Evolutionary conservation across 1,140 invertebrate genomes (phyloP).

Genomic region (Heliothis virescens): DNA sequence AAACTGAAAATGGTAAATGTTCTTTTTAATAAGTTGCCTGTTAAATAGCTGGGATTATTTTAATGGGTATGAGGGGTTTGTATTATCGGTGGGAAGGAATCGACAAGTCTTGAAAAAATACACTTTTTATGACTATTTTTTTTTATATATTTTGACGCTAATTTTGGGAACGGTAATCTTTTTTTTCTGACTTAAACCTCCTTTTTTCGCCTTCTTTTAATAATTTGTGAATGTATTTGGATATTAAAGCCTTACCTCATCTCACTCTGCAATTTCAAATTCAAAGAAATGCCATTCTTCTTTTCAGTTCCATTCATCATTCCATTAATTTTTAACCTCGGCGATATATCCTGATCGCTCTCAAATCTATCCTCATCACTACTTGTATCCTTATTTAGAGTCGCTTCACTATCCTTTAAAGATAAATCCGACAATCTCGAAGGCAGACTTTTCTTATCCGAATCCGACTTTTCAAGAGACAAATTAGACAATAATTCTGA

Average conservation of each 20-base stretch:
- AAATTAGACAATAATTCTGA: slow-evolving; percentile 33
- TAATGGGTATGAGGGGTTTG: no score
- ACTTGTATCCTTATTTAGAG: slow-evolving; percentile 64
- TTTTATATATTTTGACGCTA: not conserved
- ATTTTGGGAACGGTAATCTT: not conserved
- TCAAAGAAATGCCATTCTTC: slow-evolving; percentile 77
- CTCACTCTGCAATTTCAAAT: slow-evolving; percentile 80
- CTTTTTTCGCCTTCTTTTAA: no score
- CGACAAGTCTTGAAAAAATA: not conserved
- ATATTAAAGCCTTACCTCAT: slow-evolving; percentile 69
- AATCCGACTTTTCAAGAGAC: slow-evolving; percentile 48
- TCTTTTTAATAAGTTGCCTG: not conserved
- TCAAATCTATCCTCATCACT: slow-evolving; percentile 79
- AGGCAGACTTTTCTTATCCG: slow-evolving; percentile 62
- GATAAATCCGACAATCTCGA: slow-evolving; percentile 76
- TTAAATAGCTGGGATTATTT: not conserved
- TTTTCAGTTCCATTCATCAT: slow-evolving; percentile 66
- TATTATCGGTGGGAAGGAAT: no score
- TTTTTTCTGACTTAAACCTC: no score
- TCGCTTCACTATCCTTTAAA: slow-evolving; percentile 72
- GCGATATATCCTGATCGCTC: slow-evolving; percentile 71
- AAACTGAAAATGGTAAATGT: slow-evolving; percentile 65
- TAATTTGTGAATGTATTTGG: not conserved
- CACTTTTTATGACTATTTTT: no score
- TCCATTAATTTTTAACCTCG: slow-evolving; percentile 61